Evolutionary conservation across 1,140 invertebrate genomes (phyloP), one percentile per base, ranked within the genome.

Genomic region (Archegozetes longisetosus): DNA sequence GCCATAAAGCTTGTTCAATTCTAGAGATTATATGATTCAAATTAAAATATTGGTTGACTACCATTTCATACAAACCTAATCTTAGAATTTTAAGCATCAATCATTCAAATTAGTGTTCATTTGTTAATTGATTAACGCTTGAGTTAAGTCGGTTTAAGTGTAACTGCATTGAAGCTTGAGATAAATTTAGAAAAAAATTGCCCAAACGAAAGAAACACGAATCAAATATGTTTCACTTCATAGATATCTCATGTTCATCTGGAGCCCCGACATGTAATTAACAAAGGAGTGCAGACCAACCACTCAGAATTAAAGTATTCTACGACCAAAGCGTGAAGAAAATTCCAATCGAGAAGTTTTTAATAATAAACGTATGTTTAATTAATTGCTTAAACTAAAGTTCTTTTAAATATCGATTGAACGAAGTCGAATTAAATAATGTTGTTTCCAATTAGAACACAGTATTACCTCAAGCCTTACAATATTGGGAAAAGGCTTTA

Each of bases 401-500:
- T 26, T 26, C 40, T 23, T 1, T 26, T 52, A 29, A 29, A 14
- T 28, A 22, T 47, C n/a, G 26, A 47, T 53, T 49, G 6, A 60
- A 52, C 29, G 25, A 56, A 46, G 27, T 4, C 24, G 47, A 50
- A 58, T 53, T 4, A 1, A 3, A 54, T 58, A 24, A 17, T 40
- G 46, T 66, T 61, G 66, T 71, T 69, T 62, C 63, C 62, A 81
- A 80, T 55, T 74, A 93, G 88, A 84, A 88, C 66, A 88, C 85
- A 46, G 86, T 95, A 63, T 72, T 94, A 63, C 87, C 88, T 0
- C 80, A 89, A 72, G 91, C 91, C 47, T 85, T 94, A 1, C 79
- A 82, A 62, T 96, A 91, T 75, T 95, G 91, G 92, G 84, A 93
- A 70, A 78, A 82, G 70, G 88, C 90, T 0, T 74, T 96, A 28